phyloP scores from a whole-genome alignment of 2,797 vertebrate genomes.

The Heteromormyrus szaboi region DNA sequence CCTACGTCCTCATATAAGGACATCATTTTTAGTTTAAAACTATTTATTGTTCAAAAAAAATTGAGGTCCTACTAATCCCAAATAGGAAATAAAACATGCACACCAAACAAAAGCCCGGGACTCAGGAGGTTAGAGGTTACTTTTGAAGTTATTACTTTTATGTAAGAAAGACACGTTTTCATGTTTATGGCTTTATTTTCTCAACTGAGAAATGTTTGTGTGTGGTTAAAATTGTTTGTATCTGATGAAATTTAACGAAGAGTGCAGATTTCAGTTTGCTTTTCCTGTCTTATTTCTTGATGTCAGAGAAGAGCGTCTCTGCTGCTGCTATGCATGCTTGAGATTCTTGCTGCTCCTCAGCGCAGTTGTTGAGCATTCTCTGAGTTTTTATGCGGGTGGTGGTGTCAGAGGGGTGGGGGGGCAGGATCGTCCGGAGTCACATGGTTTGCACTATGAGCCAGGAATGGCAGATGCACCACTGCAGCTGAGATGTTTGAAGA shows the following conservation, averaged over 20 bases:
- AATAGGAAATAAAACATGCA: too few species aligned
- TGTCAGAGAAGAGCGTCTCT: constrained; percentile 63
- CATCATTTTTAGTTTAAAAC: too few species aligned
- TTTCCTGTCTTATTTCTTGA: constrained; percentile 67
- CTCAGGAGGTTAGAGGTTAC: background rate
- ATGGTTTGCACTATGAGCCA: constrained; percentile 67
- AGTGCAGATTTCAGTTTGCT: background rate
- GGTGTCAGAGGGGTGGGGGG: constrained; percentile 40
- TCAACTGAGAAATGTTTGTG: background rate
- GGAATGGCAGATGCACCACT: constrained; percentile 83
- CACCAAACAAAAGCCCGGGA: too few species aligned
- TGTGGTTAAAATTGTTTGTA: background rate
- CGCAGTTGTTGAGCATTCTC: constrained; percentile 87
- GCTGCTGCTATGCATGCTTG: constrained; percentile 74
- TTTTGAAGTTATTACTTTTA: background rate
- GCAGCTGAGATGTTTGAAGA: constrained; percentile 67
- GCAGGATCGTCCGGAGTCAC: constrained; percentile 70
- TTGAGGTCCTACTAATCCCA: too few species aligned
- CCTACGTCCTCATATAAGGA: too few species aligned
- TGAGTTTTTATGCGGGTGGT: constrained; percentile 65
- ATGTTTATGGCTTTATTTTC: background rate
- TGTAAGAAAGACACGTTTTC: background rate
- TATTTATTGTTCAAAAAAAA: too few species aligned
- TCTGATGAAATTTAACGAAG: background rate
- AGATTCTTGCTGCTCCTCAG: constrained; percentile 74